Conservation (phyloP, 53 echinoderm and acorn worm genomes). For the Arbacia lixula region DNA sequence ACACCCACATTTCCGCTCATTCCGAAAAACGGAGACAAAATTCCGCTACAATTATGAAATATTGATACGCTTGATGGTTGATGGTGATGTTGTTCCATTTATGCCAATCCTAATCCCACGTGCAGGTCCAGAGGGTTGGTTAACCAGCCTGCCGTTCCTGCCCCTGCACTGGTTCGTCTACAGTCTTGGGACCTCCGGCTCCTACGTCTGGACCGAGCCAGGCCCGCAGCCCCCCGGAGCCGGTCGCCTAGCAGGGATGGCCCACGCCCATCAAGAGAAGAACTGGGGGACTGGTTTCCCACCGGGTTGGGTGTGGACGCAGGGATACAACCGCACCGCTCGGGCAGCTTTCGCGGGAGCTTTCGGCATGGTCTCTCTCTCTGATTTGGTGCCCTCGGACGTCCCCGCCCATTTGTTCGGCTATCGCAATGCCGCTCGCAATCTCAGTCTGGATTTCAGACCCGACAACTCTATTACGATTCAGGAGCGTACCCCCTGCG, state of each 20-base stretch:
- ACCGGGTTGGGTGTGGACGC: conserved; percentile 83
- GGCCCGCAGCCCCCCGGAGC: too few species aligned
- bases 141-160: conserved; percentile 62
- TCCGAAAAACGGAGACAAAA: too few species aligned
- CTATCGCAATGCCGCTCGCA: conserved; percentile 65
- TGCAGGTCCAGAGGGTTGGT: conserved; percentile 81
- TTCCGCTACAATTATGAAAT: too few species aligned
- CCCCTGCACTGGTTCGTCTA: conserved; percentile 94
- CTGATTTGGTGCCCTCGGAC: conserved; percentile 2
- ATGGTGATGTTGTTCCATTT: too few species aligned
- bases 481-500: conserved; percentile 49
- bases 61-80: too few species aligned
- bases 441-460: conserved; percentile 64
- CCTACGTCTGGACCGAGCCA: conserved; percentile 63
- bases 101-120: too few species aligned
- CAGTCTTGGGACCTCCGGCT: conserved; percentile 70
- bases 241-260: conserved; percentile 62
- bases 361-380: conserved; percentile 58
- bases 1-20: too few species aligned
- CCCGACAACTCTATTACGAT: conserved; percentile 64
- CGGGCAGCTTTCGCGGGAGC: conserved; percentile 66
- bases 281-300: conserved; percentile 89
- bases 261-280: conserved; percentile 82
- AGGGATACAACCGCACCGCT: conserved; percentile 51
- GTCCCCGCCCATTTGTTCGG: conserved; percentile 78